Base-by-base conservation (phyloP, 2,797 vertebrate species). In the Saxicola maurus region DNA sequence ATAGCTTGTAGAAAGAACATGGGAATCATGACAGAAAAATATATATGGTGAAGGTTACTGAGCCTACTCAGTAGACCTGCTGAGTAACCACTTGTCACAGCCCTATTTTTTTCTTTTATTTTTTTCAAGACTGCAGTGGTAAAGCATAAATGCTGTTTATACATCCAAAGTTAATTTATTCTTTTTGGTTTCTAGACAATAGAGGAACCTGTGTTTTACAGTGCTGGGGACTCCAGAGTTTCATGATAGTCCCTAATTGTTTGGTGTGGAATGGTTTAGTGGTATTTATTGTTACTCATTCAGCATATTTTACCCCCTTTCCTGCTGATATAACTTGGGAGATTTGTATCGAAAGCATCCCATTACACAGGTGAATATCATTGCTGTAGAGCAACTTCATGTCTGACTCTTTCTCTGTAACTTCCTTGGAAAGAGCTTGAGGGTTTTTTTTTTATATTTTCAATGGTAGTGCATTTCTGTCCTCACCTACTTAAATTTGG, bases 381-480 rank as follows among this genome's bases (percentile, higher is more conserved):
- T 53, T 62, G 30, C 52, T 78, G 35, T 42, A 3, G 15, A 72
- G 37, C 20, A 46, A 30, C 77, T 49, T 62, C 27, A 7, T 5
- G 4, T 57, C 40, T 73, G 45, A 45, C 14, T 20, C 16, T 27
- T 27, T 45, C 76, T 71, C 17, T n/a, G 13, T 42, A 42, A 59
- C 18, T 38, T 79, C 28, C 16, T 59, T 74, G 38, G 38, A 28
- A 60, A 52, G 38, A 45, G 2, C 64, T 75, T 62, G 37, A 62
- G 17, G 17, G 4, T 0, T 0, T 13, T 0, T 0, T 13, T 68
- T 15, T 10, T 9, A 5, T 57, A 11, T 45, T 62, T 73, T 38
- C 16, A 10, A 11, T 65, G 33, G 9, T 35, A 53, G 10, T 57
- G 18, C 7, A 14, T 72, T 90, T 86, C 46, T 74, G 10, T 61